Evolutionary conservation across 1,140 invertebrate species (phyloP).

Genomic region (Brachionus paranguensis): DNA sequence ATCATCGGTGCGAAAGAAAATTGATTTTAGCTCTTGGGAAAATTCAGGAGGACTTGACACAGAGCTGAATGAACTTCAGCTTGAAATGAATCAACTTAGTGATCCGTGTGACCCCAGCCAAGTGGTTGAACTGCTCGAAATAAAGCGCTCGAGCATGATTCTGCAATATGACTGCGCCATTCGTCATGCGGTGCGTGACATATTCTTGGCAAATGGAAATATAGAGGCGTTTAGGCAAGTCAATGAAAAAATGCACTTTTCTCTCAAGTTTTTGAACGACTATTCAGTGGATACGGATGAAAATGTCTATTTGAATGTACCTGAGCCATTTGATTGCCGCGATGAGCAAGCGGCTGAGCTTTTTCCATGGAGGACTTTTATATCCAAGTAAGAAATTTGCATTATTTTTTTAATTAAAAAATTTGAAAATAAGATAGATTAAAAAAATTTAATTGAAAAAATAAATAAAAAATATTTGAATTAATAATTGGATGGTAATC

Average conservation of each 20-base stretch:
- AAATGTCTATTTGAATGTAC: slow-evolving; percentile 47
- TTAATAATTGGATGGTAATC: no score
- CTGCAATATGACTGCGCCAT: slow-evolving; percentile 53
- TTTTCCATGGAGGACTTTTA: slow-evolving; percentile 51
- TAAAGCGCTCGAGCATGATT: slow-evolving; percentile 51
- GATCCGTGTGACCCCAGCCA: slow-evolving; percentile 45
- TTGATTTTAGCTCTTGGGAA: slow-evolving; percentile 34
- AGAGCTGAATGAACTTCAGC: slow-evolving; percentile 53
- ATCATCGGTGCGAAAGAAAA: not conserved
- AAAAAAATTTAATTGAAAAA: not conserved
- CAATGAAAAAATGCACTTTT: slow-evolving; percentile 48
- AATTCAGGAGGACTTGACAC: slow-evolving; percentile 44
- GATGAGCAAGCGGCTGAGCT: slow-evolving; percentile 46
- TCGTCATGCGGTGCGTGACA: slow-evolving; percentile 42
- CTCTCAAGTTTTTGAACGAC: slow-evolving; percentile 51
- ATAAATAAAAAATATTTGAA: no score
- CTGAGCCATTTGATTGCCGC: slow-evolving; percentile 52
- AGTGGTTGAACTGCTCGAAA: slow-evolving; percentile 48
- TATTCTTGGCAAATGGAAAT: slow-evolving; percentile 33
- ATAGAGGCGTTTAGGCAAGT: slow-evolving; percentile 43
- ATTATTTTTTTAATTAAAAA: not conserved
- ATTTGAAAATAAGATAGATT: no score
- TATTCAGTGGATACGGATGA: slow-evolving; percentile 45
- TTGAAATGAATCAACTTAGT: slow-evolving; percentile 49
- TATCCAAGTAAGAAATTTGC: slow-evolving; percentile 45